Conservation (phyloP, 1,140 invertebrate genomes). For the Euborellia annulipes region DNA sequence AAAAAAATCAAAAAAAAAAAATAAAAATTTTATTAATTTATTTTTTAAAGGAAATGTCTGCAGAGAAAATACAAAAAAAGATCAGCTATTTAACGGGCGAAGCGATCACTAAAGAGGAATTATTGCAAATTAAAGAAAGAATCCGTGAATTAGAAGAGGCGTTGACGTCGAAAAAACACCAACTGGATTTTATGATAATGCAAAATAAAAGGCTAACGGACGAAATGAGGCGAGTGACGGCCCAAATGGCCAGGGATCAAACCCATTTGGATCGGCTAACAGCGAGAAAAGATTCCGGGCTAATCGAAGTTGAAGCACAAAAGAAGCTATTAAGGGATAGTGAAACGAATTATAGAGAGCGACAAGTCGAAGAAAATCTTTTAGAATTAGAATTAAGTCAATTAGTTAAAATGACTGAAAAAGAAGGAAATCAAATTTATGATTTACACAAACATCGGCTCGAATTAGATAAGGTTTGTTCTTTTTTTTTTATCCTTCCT, state of each 20-base stretch:
- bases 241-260: conserved; percentile 16
- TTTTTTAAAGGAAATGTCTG: no score
- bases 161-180: no score
- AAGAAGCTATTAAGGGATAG: conserved; percentile 33
- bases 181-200: no score
- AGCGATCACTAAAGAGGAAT: no score
- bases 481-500: no score
- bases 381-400: conserved; percentile 37
- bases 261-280: conserved; percentile 21
- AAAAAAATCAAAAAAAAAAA: neutral
- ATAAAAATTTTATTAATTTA: no score
- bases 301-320: conserved; percentile 31
- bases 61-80: no score
- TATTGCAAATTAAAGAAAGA: no score
- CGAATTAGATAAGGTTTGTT: conserved; percentile 34
- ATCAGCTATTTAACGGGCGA: no score
- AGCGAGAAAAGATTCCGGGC: conserved; percentile 27
- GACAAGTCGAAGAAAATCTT: conserved; percentile 44
- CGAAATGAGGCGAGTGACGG: no score
- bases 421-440: conserved; percentile 36
- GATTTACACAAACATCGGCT: conserved; percentile 38
- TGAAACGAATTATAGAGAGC: conserved; percentile 29
- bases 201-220: no score
- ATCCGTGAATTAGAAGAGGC: no score
- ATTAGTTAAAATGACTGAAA: conserved; percentile 33